Evolutionary conservation across 2,113 vertebrate species (phyloP), one percentile per base, ranked within the genome.

Genomic region (Bubo bubo): DNA sequence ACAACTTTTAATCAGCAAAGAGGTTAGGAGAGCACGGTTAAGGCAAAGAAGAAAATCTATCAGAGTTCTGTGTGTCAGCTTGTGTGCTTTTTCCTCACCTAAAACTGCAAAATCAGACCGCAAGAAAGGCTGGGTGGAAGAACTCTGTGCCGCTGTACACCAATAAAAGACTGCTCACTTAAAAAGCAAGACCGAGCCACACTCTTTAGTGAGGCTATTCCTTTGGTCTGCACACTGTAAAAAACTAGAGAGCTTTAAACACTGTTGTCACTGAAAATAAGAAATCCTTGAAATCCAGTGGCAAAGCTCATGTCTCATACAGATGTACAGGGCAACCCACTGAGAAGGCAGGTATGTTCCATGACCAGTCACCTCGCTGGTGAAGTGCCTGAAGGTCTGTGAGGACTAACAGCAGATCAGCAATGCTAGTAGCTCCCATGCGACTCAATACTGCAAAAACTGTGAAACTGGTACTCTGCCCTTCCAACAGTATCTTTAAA

Each of bases 111-210:
- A 87, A 16, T 10, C 71, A 39, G 39, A 55, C 10, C 7, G 58
- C 2, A 21, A 76, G 49, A 41, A 66, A 79, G 53, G 27, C 21
- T 86, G 32, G 28, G 10, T 86, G 80, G 45, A 62, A 79, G 71
- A 82, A 41, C n/a, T 86, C 20, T 6, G 13, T 41, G 41, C 23
- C 1, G 1, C 53, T 9, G 4, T 15, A 3, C 9, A 26, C 21
- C 23, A 71, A 41, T 23, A 59, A 34, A 53, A 67, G 56, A 62
- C 2, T 19, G 24, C 10, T 52, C 0, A 1, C 43, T 87, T 47
- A 30, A 67, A 84, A 76, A 83, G 18, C 20, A 9, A 76, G 59
- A 71, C 19, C 0, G 0, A 79, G 27, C 10, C 8, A 4, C 6
- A 3, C 10, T 53, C 28, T 34, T 56, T 28, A 30, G 39, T 6